Conservation (phyloP, 2,113 vertebrate species). For the Dissostichus mawsoni region DNA sequence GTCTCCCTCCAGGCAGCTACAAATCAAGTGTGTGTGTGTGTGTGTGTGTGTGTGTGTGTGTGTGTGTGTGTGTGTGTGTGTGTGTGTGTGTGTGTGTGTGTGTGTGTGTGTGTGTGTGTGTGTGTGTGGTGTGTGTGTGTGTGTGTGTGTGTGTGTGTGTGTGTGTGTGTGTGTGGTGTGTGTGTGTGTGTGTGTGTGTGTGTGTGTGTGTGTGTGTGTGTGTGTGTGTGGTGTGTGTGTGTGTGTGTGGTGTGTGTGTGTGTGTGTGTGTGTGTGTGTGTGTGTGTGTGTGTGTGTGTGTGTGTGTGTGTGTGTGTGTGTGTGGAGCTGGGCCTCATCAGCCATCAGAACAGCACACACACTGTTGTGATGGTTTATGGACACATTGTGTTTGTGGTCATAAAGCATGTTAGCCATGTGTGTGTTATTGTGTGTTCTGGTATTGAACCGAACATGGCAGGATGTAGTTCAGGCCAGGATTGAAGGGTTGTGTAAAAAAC, state of each 20-base stretch:
- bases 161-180: slow-evolving; percentile 2
- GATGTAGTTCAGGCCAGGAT: neutral
- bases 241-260: slow-evolving; percentile 9
- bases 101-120: slow-evolving; percentile 5
- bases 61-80: slow-evolving; percentile 3
- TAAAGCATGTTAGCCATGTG: neutral
- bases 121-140: neutral
- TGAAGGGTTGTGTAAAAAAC: no score
- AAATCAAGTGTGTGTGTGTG: slow-evolving; percentile 39
- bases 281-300: slow-evolving; percentile 3
- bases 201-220: neutral
- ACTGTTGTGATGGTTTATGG: neutral
- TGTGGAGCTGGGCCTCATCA: slow-evolving; percentile 28
- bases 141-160: slow-evolving; percentile 3
- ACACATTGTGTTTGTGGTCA: neutral
- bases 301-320: no score
- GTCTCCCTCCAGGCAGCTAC: slow-evolving; percentile 7
- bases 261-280: neutral
- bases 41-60: neutral
- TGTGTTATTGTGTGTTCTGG: neutral
- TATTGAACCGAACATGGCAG: neutral
- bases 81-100: slow-evolving; percentile 3
- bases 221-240: slow-evolving; percentile 13
- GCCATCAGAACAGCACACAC: neutral
- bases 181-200: neutral